Conservation (phyloP, 2,888 invertebrate species). For the Dicranocentrus wangi region DNA sequence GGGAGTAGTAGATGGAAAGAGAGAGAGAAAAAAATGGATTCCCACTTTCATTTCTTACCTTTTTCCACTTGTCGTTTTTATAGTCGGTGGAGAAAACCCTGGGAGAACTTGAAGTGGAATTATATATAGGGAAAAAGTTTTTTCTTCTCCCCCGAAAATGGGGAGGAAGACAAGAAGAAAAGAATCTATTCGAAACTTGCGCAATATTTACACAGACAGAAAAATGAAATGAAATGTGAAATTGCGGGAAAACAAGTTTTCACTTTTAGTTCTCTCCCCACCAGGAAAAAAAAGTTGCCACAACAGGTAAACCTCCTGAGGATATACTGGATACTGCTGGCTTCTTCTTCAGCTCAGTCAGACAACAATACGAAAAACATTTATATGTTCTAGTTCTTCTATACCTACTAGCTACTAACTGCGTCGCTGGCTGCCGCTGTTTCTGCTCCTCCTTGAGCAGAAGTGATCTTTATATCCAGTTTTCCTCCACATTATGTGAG, state of each 20-base stretch:
- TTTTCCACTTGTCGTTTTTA: slow-evolving; percentile 13
- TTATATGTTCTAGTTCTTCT: not conserved
- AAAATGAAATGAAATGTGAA: slow-evolving; percentile 58
- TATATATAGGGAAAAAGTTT: too few species aligned
- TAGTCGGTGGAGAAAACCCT: not conserved
- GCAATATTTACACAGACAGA: slow-evolving; percentile 55
- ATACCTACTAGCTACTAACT: too few species aligned
- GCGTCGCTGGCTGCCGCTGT: too few species aligned
- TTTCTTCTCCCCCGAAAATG: not conserved
- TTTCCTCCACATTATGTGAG: not conserved
- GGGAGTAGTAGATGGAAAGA: not conserved
- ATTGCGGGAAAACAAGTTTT: slow-evolving; percentile 58
- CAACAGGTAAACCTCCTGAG: slow-evolving; percentile 56
- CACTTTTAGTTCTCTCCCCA: slow-evolving; percentile 43
- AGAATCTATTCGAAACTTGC: slow-evolving; percentile 38
- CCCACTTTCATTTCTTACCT: slow-evolving; percentile 15
- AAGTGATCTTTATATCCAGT: slow-evolving; percentile 6
- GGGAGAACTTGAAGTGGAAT: too few species aligned
- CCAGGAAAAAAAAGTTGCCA: slow-evolving; percentile 28
- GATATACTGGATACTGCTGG: slow-evolving; percentile 3
- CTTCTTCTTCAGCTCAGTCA: too few species aligned
- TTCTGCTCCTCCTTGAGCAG: too few species aligned
- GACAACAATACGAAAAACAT: too few species aligned
- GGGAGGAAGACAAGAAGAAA: not conserved
- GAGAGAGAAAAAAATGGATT: not conserved